Conservation (phyloP, 2,113 vertebrate species). For the Sarotherodon lohbergeri region DNA sequence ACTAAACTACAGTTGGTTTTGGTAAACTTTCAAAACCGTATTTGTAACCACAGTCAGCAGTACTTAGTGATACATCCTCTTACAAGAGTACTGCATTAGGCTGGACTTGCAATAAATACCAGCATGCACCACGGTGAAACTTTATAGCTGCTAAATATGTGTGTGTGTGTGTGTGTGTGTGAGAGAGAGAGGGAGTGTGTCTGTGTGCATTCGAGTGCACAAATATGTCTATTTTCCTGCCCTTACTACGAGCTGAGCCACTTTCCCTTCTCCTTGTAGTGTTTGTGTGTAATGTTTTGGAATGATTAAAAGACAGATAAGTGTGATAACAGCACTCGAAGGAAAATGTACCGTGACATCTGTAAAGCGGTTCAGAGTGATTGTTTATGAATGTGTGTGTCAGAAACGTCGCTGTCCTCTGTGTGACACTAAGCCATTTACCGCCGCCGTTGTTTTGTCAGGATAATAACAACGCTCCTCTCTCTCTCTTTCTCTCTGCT, state of each 20-base stretch:
- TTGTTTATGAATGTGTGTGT: constrained; percentile 46
- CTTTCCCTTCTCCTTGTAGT: constrained; percentile 38
- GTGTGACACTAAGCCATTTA: constrained; percentile 55
- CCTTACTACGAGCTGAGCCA: too few species aligned
- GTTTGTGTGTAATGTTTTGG: constrained; percentile 25
- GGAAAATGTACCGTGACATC: constrained; percentile 30
- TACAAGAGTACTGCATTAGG: constrained; percentile 13
- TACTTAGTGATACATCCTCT: constrained; percentile 42
- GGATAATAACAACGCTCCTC: neutral
- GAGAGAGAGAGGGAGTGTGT: neutral
- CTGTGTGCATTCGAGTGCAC: neutral
- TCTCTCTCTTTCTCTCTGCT: neutral
- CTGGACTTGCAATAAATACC: constrained; percentile 23
- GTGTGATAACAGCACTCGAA: constrained; percentile 31
- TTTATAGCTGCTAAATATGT: neutral
- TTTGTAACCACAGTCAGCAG: neutral
- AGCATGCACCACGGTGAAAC: constrained; percentile 18
- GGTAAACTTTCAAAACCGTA: neutral
- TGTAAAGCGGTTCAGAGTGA: constrained; percentile 29
- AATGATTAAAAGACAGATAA: constrained; percentile 22
- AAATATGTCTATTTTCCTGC: too few species aligned
- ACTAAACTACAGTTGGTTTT: neutral
- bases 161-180: neutral
- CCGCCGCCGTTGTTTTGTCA: neutral
- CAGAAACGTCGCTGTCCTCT: constrained; percentile 58